Conservation (phyloP, 2,797 vertebrate genomes). For the Periophthalmus magnuspinnatus region DNA sequence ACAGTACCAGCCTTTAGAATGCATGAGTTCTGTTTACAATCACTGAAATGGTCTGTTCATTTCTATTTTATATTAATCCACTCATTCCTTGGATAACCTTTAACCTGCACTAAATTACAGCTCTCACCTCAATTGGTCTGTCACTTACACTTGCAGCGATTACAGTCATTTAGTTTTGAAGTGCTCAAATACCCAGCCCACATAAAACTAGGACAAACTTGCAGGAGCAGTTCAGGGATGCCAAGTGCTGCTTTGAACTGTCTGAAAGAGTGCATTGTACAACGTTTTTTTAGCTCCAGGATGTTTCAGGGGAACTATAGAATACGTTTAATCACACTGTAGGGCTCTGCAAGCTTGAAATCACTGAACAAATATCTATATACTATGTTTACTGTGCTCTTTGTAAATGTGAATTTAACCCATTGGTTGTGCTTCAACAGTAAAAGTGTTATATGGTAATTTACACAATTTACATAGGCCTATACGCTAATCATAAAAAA, state of each 20-base stretch:
- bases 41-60: neutral
- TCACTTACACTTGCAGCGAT: conserved; percentile 43
- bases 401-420: neutral
- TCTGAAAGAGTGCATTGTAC: conserved; percentile 22
- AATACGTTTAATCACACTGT: conserved; percentile 12
- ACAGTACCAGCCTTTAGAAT: too few species aligned
- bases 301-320: conserved; percentile 29
- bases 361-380: conserved; percentile 2
- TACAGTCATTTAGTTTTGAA: conserved; percentile 52
- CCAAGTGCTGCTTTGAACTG: conserved; percentile 25
- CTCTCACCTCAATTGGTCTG: conserved; percentile 50
- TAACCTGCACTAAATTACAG: conserved; percentile 50
- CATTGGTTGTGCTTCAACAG: neutral
- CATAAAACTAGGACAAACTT: conserved; percentile 14
- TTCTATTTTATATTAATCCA: neutral
- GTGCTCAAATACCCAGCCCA: conserved; percentile 27
- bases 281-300: conserved; percentile 23
- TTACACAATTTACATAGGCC: neutral
- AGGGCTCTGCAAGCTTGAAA: conserved; percentile 16
- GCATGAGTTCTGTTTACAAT: too few species aligned
- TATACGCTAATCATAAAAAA: neutral
- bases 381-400: conserved; percentile 1
- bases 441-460: neutral
- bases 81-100: conserved; percentile 35
- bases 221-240: conserved; percentile 23